Percentiles rank a stretch among this genome's conserved stretches.
Conservation (phyloP, 2,113 vertebrate species). For the Triplophysa dalaica region DNA sequence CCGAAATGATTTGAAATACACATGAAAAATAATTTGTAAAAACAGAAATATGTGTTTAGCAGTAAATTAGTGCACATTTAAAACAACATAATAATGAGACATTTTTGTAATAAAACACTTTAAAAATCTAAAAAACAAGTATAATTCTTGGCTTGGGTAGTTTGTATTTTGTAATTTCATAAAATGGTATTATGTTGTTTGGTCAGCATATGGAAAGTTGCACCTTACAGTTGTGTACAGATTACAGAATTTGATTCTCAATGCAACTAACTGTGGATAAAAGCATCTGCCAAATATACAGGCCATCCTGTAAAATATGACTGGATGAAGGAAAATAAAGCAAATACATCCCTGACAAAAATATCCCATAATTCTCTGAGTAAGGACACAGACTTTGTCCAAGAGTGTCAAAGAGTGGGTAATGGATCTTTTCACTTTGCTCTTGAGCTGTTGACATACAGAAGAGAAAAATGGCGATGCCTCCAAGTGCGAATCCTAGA, state of each 20-base stretch:
- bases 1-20: not conserved
- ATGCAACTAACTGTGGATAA: too few relatives aligned
- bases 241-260: too few relatives aligned
- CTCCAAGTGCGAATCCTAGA: not conserved
- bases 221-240: too few relatives aligned
- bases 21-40: not conserved
- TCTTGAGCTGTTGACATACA: conserved; percentile 24
- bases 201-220: not conserved
- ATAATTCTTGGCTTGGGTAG: too few relatives aligned
- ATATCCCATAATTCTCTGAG: not conserved
- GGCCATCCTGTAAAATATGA: not conserved
- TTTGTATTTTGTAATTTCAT: too few relatives aligned
- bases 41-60: not conserved
- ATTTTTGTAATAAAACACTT: too few relatives aligned
- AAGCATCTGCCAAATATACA: too few relatives aligned
- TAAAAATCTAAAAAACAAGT: too few relatives aligned
- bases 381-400: conserved; percentile 29
- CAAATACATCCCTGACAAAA: not conserved
- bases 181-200: not conserved
- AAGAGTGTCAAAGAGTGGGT: conserved; percentile 6
- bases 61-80: not conserved
- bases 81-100: too few relatives aligned
- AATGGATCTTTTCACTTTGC: not conserved
- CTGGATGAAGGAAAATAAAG: not conserved
- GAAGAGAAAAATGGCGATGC: conserved; percentile 19